phyloP scores from a whole-genome alignment of 1,140 invertebrate species.

The Euwallacea fornicatus region DNA sequence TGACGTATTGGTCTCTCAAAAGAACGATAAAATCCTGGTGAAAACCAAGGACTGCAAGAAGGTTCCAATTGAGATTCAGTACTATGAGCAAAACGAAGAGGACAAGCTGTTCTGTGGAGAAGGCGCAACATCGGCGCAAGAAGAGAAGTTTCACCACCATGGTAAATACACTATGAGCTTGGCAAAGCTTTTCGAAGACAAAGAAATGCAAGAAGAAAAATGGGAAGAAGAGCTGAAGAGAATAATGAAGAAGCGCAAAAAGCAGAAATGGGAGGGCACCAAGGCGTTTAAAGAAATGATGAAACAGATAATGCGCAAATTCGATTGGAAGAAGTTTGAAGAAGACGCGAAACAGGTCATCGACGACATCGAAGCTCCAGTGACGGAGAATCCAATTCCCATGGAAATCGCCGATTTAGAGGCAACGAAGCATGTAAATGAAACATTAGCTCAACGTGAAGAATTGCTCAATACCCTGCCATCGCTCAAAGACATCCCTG shows the following conservation, averaged over 20 bases:
- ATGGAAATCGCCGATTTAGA: constrained; percentile 59
- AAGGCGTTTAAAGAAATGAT: constrained; percentile 63
- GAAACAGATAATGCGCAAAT: constrained; percentile 60
- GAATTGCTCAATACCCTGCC: constrained; percentile 60
- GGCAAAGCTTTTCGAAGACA: constrained; percentile 77
- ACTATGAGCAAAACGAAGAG: constrained; percentile 56
- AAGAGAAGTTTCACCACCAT: constrained; percentile 64
- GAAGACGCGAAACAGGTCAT: constrained; percentile 58
- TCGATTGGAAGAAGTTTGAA: constrained; percentile 66
- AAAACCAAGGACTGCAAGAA: constrained; percentile 72
- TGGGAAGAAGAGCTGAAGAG: constrained; percentile 56
- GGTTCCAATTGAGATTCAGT: constrained; percentile 69
- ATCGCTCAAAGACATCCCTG: constrained; percentile 63
- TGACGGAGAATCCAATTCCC: constrained; percentile 47
- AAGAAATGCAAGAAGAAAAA: constrained; percentile 65
- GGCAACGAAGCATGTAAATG: constrained; percentile 61
- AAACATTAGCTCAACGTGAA: constrained; percentile 56
- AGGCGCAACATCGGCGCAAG: constrained; percentile 59
- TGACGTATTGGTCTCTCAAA: constrained; percentile 73
- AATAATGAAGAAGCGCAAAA: constrained; percentile 50
- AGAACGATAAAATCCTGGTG: constrained; percentile 71
- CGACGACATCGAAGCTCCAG: constrained; percentile 53
- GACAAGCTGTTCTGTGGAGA: constrained; percentile 62
- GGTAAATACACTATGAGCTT: constrained; percentile 61
- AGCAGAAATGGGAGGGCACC: constrained; percentile 53